Percentiles rank a stretch among this genome's conserved stretches.
Evolutionary conservation across 2,888 invertebrate genomes (phyloP).

Genomic region (Altica lythri): DNA sequence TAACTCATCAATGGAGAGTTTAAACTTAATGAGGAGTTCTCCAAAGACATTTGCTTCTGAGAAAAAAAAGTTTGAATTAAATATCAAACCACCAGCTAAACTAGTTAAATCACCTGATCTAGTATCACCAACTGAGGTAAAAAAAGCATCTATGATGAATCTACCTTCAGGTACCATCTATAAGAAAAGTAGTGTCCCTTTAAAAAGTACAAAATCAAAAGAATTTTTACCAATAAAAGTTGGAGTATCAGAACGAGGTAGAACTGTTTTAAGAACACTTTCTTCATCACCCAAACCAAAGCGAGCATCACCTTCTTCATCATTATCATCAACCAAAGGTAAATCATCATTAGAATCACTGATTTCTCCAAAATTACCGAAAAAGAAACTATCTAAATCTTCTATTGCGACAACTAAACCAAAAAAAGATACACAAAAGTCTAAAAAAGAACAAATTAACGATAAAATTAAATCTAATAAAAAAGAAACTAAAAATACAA

Average conservation of each 20-base stretch:
- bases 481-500: constrained; percentile 44
- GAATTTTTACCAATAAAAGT: constrained; percentile 55
- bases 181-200: constrained; percentile 55
- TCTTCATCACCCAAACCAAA: constrained; percentile 37
- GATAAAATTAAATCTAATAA: constrained; percentile 46
- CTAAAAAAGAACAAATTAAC: constrained; percentile 51
- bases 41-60: constrained; percentile 62
- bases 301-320: constrained; percentile 41
- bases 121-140: constrained; percentile 64
- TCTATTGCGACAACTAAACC: background rate
- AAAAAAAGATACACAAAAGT: constrained; percentile 48
- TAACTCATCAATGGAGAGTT: constrained; percentile 28
- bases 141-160: constrained; percentile 49
- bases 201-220: constrained; percentile 46
- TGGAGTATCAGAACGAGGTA: constrained; percentile 52
- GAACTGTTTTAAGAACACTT: constrained; percentile 42
- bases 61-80: constrained; percentile 59
- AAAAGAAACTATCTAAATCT: constrained; percentile 26
- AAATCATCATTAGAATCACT: constrained; percentile 50
- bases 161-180: constrained; percentile 50
- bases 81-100: constrained; percentile 45
- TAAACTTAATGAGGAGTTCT: constrained; percentile 21
- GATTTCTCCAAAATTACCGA: constrained; percentile 38
- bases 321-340: constrained; percentile 40
- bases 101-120: constrained; percentile 61